Conservation (phyloP, 2,113 vertebrate genomes). For the Otocyon megalotis region DNA sequence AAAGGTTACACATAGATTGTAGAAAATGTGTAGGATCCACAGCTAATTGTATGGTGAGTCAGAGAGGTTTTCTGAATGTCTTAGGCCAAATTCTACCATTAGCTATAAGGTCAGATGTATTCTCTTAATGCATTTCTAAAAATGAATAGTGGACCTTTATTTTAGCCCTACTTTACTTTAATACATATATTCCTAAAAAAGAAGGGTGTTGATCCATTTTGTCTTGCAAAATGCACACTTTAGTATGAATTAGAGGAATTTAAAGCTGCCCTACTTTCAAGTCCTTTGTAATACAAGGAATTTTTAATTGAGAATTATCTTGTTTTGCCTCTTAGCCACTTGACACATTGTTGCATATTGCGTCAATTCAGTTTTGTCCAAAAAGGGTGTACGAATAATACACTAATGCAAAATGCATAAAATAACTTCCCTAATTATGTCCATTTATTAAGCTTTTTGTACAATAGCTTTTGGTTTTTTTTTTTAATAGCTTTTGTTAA, state of each 20-base stretch:
- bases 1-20: conserved; percentile 30
- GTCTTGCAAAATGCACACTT: conserved; percentile 2
- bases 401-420: neutral
- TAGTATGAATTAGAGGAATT: conserved; percentile 11
- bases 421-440: conserved; percentile 6
- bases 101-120: neutral
- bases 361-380: neutral
- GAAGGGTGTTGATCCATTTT: neutral
- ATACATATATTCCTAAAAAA: neutral
- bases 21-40: conserved; percentile 2
- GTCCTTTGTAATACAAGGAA: neutral
- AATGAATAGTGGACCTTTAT: conserved; percentile 46
- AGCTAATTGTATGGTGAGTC: conserved; percentile 30
- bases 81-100: neutral
- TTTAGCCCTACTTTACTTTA: conserved; percentile 33
- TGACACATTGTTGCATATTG: neutral
- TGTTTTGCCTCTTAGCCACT: neutral
- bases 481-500: neutral
- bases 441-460: conserved; percentile 4
- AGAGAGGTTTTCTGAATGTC: neutral
- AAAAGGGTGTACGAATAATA: neutral
- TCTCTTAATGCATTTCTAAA: neutral
- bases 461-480: neutral
- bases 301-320: conserved; percentile 15
- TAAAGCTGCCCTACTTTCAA: conserved; percentile 38